A percentile compares a stretch with the other conserved stretches of the same genome.
These are phyloP conservation scores for Mya arenaria DNA, from an alignment of 1,140 invertebrate genomes.

Conservation along the genomic window DNA sequence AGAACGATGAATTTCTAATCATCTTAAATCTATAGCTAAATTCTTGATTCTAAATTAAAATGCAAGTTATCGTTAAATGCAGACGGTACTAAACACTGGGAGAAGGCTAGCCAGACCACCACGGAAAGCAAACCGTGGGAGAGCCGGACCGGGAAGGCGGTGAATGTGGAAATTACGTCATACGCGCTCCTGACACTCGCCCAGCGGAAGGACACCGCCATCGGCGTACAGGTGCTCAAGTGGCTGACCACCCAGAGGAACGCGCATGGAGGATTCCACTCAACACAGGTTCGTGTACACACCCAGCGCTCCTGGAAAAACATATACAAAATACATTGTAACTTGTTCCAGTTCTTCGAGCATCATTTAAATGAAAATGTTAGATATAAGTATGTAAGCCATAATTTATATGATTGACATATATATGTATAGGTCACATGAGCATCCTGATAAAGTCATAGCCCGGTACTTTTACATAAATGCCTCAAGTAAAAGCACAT, in stretches of 20 bases:
- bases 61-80: not conserved
- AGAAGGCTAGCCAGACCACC: not conserved
- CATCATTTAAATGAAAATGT: not conserved
- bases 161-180: conserved; percentile 92
- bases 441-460: not conserved
- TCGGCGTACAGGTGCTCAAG: conserved; percentile 89
- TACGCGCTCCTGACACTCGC: conserved; percentile 88
- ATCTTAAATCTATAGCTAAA: not conserved
- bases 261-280: conserved; percentile 90
- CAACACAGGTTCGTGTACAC: conserved; percentile 82
- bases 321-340: not conserved
- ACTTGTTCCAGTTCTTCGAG: not conserved
- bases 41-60: not conserved
- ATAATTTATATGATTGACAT: not conserved
- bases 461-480: too few species aligned
- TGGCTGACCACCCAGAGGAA: conserved; percentile 93
- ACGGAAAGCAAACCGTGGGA: conserved; percentile 6
- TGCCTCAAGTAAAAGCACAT: not conserved
- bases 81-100: conserved; percentile 40
- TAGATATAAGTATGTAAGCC: not conserved
- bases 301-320: not conserved
- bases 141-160: conserved; percentile 81
- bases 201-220: conserved; percentile 55
- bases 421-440: not conserved
- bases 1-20: not conserved